Conservation (phyloP, 2,888 invertebrate species). For the Polyploca ridens region DNA sequence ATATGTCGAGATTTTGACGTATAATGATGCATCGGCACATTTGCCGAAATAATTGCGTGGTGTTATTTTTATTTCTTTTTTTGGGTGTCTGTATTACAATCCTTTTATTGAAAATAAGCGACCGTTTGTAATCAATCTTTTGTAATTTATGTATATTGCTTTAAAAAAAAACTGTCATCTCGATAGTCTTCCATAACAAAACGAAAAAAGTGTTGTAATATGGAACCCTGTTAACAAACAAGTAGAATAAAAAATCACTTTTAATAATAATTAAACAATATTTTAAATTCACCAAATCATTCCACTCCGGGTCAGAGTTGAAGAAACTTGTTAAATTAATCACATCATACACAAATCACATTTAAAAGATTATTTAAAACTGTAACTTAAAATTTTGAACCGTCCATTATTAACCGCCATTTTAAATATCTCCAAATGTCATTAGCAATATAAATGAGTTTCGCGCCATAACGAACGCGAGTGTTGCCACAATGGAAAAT, state of each 20-base stretch:
- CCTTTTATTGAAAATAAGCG: conserved; percentile 1
- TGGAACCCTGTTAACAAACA: too few species aligned
- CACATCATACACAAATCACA: conserved; percentile 40
- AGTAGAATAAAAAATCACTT: too few species aligned
- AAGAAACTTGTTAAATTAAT: conserved; percentile 51
- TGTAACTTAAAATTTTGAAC: conserved; percentile 50
- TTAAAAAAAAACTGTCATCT: background rate
- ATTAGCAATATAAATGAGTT: conserved; percentile 78
- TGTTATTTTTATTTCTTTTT: background rate
- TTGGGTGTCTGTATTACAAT: background rate
- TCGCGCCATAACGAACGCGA: conserved; percentile 77
- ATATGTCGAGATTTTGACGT: conserved; percentile 10
- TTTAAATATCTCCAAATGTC: conserved; percentile 76
- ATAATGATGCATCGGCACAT: conserved; percentile 2
- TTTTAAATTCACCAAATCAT: too few species aligned
- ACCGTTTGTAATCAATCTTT: background rate
- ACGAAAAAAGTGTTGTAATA: too few species aligned
- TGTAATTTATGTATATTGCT: background rate
- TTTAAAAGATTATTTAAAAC: conserved; percentile 47
- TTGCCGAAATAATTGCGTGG: background rate
- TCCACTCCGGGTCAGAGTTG: conserved; percentile 43
- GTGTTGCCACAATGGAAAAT: conserved; percentile 76
- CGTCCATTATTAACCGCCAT: conserved; percentile 61
- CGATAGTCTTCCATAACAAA: too few species aligned
- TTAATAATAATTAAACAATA: too few species aligned